Conservation (phyloP, 2,888 invertebrate genomes). For the Melanophora roralis region DNA sequence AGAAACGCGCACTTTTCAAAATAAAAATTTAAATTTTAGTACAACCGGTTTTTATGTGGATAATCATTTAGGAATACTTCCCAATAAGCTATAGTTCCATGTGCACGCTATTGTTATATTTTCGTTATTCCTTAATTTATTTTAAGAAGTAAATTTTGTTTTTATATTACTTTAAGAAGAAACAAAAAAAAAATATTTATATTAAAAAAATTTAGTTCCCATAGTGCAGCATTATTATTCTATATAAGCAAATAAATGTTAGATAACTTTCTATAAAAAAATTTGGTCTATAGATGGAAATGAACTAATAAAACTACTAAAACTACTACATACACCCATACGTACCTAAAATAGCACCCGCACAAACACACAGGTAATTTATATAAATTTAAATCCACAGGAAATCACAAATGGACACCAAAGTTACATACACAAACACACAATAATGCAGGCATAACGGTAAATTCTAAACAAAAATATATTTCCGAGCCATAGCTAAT, state of each 20-base stretch:
- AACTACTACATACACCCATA: background rate
- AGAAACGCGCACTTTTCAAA: too few relatives aligned
- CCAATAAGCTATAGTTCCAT: too few relatives aligned
- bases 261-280: slow-evolving; percentile 43
- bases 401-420: background rate
- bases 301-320: slow-evolving; percentile 31
- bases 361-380: background rate
- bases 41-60: too few relatives aligned
- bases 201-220: background rate
- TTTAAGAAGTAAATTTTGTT: too few relatives aligned
- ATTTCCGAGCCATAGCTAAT: background rate
- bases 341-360: background rate
- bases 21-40: too few relatives aligned
- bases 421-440: background rate
- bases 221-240: background rate
- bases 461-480: background rate
- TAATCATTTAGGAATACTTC: too few relatives aligned
- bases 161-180: too few relatives aligned
- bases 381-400: background rate
- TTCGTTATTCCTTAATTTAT: too few relatives aligned
- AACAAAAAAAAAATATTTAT: too few relatives aligned
- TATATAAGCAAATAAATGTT: background rate
- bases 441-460: background rate
- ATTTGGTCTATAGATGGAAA: slow-evolving; percentile 20
- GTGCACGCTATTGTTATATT: too few relatives aligned